phyloP scores from a whole-genome alignment of 2,797 vertebrate species.

The Chanos chanos region DNA sequence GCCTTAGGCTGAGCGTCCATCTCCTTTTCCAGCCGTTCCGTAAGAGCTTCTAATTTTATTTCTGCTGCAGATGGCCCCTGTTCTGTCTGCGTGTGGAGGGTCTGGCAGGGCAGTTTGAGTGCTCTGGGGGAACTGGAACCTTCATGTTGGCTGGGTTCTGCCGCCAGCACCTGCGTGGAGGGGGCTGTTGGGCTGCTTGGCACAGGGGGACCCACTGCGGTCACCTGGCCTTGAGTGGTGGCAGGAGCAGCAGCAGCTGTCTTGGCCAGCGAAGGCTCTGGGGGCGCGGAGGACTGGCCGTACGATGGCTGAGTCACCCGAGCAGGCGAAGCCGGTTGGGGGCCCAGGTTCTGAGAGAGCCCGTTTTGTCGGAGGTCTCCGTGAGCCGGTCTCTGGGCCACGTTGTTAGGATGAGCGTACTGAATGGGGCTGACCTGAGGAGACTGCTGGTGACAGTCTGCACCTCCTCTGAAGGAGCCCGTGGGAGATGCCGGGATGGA shows the following conservation, averaged over 20 bases:
- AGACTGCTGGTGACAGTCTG: slow-evolving; percentile 48
- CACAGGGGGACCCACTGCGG: slow-evolving; percentile 22
- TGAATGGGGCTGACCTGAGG: slow-evolving; percentile 26
- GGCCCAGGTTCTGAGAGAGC: background rate
- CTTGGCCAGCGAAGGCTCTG: slow-evolving; percentile 49
- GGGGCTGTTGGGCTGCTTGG: background rate
- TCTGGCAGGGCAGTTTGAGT: slow-evolving; percentile 76
- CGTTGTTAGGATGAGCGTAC: slow-evolving; percentile 23
- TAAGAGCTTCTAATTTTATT: slow-evolving; percentile 89
- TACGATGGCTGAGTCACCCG: slow-evolving; percentile 17
- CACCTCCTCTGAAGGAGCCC: slow-evolving; percentile 58
- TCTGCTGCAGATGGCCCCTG: slow-evolving; percentile 79
- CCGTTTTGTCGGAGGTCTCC: slow-evolving; percentile 31
- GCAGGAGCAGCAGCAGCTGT: slow-evolving; percentile 16
- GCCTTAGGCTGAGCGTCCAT: slow-evolving; percentile 89
- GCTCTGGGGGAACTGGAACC: slow-evolving; percentile 50
- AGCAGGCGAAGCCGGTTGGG: background rate
- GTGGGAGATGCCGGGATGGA: slow-evolving; percentile 53
- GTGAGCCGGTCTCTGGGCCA: slow-evolving; percentile 15
- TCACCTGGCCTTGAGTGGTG: slow-evolving; percentile 35
- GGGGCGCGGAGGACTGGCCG: slow-evolving; percentile 8
- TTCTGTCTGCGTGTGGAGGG: slow-evolving; percentile 65
- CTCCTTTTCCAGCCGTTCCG: slow-evolving; percentile 89
- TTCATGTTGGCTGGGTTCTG: slow-evolving; percentile 45
- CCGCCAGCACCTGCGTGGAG: background rate